These are phyloP conservation scores for Proctacanthus coquilletti DNA, from an alignment of 1,140 invertebrate species.

Conservation along the genomic window DNA sequence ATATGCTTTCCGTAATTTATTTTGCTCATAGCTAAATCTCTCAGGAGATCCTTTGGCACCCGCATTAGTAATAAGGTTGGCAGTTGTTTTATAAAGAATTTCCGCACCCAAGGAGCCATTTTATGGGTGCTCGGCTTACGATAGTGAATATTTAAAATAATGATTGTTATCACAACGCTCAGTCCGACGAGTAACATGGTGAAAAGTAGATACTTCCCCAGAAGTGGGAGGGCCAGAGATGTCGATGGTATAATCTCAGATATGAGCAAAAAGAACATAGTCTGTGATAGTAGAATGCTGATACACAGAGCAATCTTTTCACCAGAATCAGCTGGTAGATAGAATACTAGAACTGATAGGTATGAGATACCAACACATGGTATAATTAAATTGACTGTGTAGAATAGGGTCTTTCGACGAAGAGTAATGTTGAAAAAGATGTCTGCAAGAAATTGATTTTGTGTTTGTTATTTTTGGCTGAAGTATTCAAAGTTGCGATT, in stretches of 20 bases:
- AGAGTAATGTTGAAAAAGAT: slow-evolving; percentile 98
- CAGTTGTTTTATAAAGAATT: slow-evolving; percentile 71
- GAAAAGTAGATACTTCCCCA: slow-evolving; percentile 97
- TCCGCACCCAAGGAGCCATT: slow-evolving; percentile 83
- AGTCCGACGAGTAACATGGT: slow-evolving; percentile 95
- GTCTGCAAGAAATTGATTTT: slow-evolving; percentile 41
- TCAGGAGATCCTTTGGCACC: slow-evolving; percentile 63
- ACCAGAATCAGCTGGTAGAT: slow-evolving; percentile 93
- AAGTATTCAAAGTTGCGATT: not conserved
- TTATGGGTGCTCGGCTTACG: slow-evolving; percentile 96
- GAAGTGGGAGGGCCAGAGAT: slow-evolving; percentile 84
- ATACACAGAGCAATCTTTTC: slow-evolving; percentile 98
- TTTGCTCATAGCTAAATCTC: slow-evolving; percentile 63
- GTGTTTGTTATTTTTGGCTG: not conserved
- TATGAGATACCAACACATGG: slow-evolving; percentile 89
- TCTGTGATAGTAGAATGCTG: slow-evolving; percentile 94
- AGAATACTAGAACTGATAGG: slow-evolving; percentile 87
- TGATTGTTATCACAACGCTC: slow-evolving; percentile 93
- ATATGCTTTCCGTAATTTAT: slow-evolving; percentile 43
- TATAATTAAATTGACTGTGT: slow-evolving; percentile 90
- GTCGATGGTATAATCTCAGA: slow-evolving; percentile 98
- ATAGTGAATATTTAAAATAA: slow-evolving; percentile 98
- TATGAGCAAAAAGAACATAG: slow-evolving; percentile 97
- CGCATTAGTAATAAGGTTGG: slow-evolving; percentile 75
- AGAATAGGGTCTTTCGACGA: slow-evolving; percentile 85